Conservation (phyloP, 2,113 vertebrate genomes). For the Chrysemys picta region DNA sequence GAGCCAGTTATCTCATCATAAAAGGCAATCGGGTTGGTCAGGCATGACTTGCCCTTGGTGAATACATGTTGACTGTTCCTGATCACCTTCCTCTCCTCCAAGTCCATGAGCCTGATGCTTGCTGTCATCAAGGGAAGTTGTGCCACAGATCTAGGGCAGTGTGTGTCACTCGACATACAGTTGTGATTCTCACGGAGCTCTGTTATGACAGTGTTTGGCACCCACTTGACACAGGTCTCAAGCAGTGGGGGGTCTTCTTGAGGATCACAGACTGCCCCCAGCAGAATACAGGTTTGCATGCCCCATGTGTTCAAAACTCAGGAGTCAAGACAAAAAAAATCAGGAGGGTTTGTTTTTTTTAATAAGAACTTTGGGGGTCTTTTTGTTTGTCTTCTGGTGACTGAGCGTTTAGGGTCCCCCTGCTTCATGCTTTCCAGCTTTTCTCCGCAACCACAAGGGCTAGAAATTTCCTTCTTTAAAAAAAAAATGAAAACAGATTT, state of each 20-base stretch:
- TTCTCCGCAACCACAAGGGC: constrained; percentile 1
- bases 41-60: too few relatives aligned
- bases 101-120: not conserved
- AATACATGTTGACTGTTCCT: too few relatives aligned
- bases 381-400: constrained; percentile 23
- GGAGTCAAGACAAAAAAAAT: not conserved
- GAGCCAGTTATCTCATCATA: too few relatives aligned
- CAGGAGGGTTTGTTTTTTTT: not conserved
- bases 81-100: too few relatives aligned
- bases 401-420: constrained; percentile 6
- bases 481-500: not conserved
- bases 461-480: not conserved
- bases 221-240: fast-evolving
- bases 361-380: constrained; percentile 52
- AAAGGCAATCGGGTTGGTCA: too few relatives aligned
- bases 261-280: not conserved
- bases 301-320: not conserved
- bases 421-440: not conserved
- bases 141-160: not conserved
- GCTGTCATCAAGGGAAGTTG: not conserved
- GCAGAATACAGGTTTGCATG: not conserved
- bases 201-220: fast-evolving
- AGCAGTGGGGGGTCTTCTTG: too few relatives aligned
- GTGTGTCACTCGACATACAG: not conserved
- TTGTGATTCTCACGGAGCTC: not conserved